Evolutionary conservation across 1,140 invertebrate species (phyloP).

Genomic region (Augochlora pura): DNA sequence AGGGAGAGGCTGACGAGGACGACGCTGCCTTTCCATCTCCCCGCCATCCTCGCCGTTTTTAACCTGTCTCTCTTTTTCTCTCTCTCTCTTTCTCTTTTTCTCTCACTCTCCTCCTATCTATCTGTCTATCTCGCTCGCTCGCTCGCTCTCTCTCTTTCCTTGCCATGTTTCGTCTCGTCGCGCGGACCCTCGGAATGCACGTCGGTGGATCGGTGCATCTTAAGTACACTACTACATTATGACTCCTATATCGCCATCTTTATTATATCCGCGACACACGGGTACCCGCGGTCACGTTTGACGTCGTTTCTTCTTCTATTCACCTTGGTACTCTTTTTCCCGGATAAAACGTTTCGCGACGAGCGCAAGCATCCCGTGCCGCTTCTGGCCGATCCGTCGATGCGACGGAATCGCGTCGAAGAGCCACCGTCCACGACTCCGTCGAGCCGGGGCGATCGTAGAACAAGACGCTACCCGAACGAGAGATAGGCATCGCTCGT

Average conservation of each 20-base stretch:
- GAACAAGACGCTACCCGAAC: conserved; percentile 63
- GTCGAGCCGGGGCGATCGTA: conserved; percentile 60
- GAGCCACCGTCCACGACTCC: too few relatives aligned
- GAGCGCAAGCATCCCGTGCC: not conserved
- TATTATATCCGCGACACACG: conserved; percentile 74
- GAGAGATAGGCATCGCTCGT: conserved; percentile 73
- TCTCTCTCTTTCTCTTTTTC: not conserved
- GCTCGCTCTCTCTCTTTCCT: not conserved
- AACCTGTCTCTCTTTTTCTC: conserved; percentile 48
- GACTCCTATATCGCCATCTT: conserved; percentile 79
- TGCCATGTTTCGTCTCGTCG: conserved; percentile 34
- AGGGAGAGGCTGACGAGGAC: conserved; percentile 78
- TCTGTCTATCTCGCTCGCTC: not conserved
- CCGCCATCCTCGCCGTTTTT: conserved; percentile 31
- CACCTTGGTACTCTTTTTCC: conserved; percentile 29
- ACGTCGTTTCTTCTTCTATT: conserved; percentile 57
- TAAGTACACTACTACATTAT: conserved; percentile 77
- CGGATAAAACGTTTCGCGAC: not conserved
- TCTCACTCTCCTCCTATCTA: not conserved
- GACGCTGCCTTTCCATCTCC: conserved; percentile 60
- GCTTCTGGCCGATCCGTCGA: not conserved
- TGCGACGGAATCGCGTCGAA: too few relatives aligned
- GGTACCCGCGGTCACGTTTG: conserved; percentile 66
- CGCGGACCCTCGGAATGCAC: conserved; percentile 73
- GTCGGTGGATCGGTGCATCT: conserved; percentile 66